These are phyloP conservation scores for Syngnathoides biaculeatus DNA, from an alignment of 2,113 vertebrate species.

Conservation along the genomic window DNA sequence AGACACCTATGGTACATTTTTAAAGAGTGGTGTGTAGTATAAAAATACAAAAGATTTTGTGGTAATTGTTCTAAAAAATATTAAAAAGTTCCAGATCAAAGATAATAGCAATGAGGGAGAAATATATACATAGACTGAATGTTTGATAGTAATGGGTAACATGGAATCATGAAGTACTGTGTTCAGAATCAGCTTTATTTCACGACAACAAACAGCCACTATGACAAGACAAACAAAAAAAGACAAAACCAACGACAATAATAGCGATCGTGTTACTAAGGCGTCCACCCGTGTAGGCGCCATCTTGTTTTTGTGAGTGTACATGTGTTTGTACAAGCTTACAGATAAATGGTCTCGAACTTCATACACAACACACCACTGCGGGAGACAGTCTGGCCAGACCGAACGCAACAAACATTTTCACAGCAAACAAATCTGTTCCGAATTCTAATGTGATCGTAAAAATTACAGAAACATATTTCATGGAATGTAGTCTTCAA, in stretches of 20 bases:
- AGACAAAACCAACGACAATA: background rate
- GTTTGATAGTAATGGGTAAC: too few species aligned
- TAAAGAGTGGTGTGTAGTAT: too few species aligned
- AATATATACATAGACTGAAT: too few species aligned
- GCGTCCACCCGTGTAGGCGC: too few species aligned
- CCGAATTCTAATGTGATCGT: conserved; percentile 68
- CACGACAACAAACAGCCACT: too few species aligned
- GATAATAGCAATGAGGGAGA: too few species aligned
- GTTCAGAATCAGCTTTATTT: too few species aligned
- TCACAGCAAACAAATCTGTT: conserved; percentile 70
- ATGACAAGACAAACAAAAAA: background rate
- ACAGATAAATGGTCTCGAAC: conserved; percentile 52
- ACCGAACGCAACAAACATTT: conserved; percentile 69
- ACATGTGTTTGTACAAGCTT: conserved; percentile 55
- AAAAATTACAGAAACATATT: conserved; percentile 67
- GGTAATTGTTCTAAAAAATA: too few species aligned
- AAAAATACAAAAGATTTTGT: too few species aligned
- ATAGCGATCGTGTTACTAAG: background rate
- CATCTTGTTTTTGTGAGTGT: background rate
- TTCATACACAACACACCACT: conserved; percentile 55
- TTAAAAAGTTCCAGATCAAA: too few species aligned
- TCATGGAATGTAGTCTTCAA: conserved; percentile 52
- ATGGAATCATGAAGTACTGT: too few species aligned
- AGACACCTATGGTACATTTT: too few species aligned
- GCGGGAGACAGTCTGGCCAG: conserved; percentile 62